These are phyloP conservation scores for Akabosia matsudoensis DNA, from an alignment of 1,140 invertebrate genomes.

Conservation along the genomic window DNA sequence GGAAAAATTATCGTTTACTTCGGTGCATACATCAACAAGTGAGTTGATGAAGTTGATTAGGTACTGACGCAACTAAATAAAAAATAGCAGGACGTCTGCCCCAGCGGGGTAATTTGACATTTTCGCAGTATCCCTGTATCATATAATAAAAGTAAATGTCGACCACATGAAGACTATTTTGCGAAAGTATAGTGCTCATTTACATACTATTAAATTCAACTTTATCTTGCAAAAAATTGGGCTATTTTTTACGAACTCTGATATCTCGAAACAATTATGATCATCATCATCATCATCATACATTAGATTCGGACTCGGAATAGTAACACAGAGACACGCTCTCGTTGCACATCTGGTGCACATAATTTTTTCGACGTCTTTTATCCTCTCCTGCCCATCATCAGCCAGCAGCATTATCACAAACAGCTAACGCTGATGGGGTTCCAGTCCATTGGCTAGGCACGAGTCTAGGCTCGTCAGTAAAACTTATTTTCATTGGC, in stretches of 20 bases:
- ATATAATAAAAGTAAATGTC: background rate
- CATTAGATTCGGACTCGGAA: background rate
- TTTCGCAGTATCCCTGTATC: background rate
- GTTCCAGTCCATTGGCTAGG: conserved; percentile 19
- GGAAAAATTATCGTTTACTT: too few species aligned
- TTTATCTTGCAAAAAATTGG: background rate
- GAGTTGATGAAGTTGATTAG: background rate
- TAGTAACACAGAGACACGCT: background rate
- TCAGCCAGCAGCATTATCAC: background rate
- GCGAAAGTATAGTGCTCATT: background rate
- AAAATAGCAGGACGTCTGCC: background rate
- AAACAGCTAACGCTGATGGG: background rate
- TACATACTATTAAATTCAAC: background rate
- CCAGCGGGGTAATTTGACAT: background rate
- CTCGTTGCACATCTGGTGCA: background rate
- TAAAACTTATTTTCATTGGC: conserved; percentile 15
- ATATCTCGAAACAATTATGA: too few species aligned
- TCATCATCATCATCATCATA: background rate
- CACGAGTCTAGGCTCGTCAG: conserved; percentile 6
- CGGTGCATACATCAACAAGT: too few species aligned
- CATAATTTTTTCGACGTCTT: background rate
- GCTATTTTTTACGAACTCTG: too few species aligned
- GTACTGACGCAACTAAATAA: background rate
- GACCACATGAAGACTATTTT: too few species aligned
- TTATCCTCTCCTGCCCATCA: background rate